Evolutionary conservation across 2,888 invertebrate species (phyloP), one percentile per base, ranked within the genome.

Genomic region (Masnerella sp.): DNA sequence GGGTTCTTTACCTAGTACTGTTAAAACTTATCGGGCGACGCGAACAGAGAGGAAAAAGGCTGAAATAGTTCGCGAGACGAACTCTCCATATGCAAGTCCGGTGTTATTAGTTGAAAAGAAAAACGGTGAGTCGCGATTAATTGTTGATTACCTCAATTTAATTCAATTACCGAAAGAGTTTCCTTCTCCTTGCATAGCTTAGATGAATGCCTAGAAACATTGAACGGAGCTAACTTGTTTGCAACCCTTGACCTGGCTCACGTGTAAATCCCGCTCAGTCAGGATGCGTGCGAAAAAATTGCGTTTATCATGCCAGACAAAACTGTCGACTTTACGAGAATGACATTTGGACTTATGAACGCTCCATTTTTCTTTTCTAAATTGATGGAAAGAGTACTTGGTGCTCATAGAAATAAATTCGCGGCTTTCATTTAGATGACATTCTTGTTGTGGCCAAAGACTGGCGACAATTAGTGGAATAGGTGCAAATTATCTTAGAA

Each of bases 281-380:
- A 78, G 7, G 32, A 67, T 5, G 77, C 65, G 11, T 69, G 36
- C 0, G 42, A 12, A 11, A 76, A 42, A 52, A 78, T 65, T 2
- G 74, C 72, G 20, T 79, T 65, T 9, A 75, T 80, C 1, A 80
- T 78, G 5, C 78, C 78, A 0, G 73, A 76, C 3, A 67, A 72
- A 4, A 73, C 80, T 0, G 83, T 76, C 8, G 79, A 82, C 69
- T 83, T 79, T 43, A 54, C 73, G 0, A n/a, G 74, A 0, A 77
- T 79, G 71, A 79, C 79, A n/a, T 84, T 82, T 36, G 82, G 82
- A 0, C 62, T 82, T 1, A 64, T 77, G 22, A 82, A 83, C 51
- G 80, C 80, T 1, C 40, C 40, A 5, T 40, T 40, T 18, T 40
- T 18, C n/a, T 40, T 40, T 18, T 40, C 8, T 5, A 17, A 18